A percentile compares a stretch with the other conserved stretches of the same genome.
These are phyloP conservation scores for Grus americana DNA, from an alignment of 2,113 vertebrate species.

Conservation along the genomic window DNA sequence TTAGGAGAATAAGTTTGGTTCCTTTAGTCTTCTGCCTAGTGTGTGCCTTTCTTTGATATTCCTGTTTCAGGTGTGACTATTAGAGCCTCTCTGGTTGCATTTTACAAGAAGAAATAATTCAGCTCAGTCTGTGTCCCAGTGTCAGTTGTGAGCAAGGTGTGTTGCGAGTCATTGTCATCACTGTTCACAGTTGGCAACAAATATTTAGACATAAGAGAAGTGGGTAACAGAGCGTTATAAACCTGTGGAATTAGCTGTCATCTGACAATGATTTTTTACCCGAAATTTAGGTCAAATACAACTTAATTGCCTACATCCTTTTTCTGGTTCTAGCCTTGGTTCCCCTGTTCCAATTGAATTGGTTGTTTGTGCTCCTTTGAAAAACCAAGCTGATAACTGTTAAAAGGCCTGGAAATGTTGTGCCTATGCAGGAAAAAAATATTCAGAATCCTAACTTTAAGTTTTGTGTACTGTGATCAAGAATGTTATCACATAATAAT, in stretches of 20 bases:
- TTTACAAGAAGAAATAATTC: background rate
- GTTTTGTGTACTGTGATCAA: constrained; percentile 7
- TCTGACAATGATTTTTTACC: background rate
- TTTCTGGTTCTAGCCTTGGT: background rate
- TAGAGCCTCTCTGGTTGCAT: background rate
- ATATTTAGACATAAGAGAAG: background rate
- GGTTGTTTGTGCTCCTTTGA: background rate
- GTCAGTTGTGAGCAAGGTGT: background rate
- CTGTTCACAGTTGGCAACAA: background rate
- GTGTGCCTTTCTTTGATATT: background rate
- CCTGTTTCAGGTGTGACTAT: background rate
- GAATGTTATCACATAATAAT: constrained; percentile 52
- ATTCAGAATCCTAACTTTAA: background rate
- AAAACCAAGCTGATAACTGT: background rate
- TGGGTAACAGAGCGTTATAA: background rate
- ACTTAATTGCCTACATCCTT: background rate
- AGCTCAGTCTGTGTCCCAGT: background rate
- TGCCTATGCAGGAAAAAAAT: background rate
- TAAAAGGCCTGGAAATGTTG: constrained; percentile 21
- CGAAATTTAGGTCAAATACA: background rate
- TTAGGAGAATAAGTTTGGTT: background rate
- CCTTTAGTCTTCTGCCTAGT: background rate
- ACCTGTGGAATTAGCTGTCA: background rate
- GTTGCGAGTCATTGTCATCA: background rate
- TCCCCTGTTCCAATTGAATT: background rate